A percentile compares a stretch with the other conserved stretches of the same genome.
Conservation (phyloP, 37 sponge, comb jelly and placozoan species). For the Oopsacas minuta region DNA sequence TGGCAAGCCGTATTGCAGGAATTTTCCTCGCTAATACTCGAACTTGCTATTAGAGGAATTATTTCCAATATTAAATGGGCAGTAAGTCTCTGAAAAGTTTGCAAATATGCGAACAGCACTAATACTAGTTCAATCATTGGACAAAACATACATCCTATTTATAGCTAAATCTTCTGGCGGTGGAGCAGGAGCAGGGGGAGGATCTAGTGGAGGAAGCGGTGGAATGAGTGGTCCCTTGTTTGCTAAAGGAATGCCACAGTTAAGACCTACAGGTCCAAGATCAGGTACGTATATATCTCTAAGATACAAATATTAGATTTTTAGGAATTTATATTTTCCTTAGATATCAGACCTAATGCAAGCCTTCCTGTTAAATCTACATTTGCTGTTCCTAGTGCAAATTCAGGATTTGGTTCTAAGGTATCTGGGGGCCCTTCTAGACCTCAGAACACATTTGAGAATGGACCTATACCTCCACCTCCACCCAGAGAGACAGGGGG, state of each 20-base stretch:
- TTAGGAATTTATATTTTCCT: neutral
- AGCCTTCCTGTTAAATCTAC: neutral
- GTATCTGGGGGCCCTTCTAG: neutral
- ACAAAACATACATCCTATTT: too few species aligned
- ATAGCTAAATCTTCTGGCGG: too few species aligned
- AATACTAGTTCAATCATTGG: too few species aligned
- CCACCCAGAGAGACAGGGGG: neutral
- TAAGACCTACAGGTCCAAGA: neutral
- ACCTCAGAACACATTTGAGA: neutral
- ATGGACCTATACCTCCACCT: neutral
- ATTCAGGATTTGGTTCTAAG: neutral
- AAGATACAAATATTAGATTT: neutral
- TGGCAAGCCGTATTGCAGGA: too few species aligned
- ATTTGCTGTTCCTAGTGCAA: neutral
- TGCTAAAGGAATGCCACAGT: slow-evolving; percentile 15
- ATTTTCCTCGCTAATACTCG: too few species aligned
- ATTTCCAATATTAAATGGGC: too few species aligned
- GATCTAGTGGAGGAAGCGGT: neutral
- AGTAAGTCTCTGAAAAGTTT: too few species aligned
- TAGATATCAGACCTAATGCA: neutral
- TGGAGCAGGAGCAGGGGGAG: neutral
- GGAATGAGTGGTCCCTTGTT: neutral
- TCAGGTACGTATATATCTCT: neutral
- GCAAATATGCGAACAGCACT: too few species aligned
- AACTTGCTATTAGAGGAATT: too few species aligned